A percentile compares a stretch with the other conserved stretches of the same genome.
Conservation (phyloP, 2,113 vertebrate genomes). For the Xerus inauris region DNA sequence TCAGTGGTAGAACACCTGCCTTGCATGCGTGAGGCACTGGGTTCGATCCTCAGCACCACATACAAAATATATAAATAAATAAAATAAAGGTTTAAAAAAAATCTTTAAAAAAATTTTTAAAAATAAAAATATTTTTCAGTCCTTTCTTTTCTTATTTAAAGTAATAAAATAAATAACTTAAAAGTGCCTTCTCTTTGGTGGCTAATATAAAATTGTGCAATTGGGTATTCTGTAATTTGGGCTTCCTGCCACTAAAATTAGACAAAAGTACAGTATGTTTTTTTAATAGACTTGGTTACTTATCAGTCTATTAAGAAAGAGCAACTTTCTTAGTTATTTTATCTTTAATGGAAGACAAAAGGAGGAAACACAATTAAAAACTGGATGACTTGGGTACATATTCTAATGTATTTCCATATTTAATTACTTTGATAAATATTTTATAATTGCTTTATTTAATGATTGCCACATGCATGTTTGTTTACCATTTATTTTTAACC, state of each 20-base stretch:
- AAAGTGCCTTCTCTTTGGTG: neutral
- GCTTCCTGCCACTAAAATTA: neutral
- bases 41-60: no score
- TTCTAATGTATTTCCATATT: neutral
- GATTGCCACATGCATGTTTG: neutral
- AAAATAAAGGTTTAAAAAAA: no score
- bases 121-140: no score
- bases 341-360: constrained; percentile 33
- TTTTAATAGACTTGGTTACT: constrained; percentile 61
- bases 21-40: no score
- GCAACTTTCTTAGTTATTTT: neutral
- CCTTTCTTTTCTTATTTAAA: neutral
- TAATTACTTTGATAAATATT: neutral
- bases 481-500: neutral
- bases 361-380: constrained; percentile 1
- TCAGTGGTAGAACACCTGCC: no score
- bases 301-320: constrained; percentile 20
- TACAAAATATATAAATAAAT: no score
- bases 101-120: no score
- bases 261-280: constrained; percentile 56
- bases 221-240: neutral
- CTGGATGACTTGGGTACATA: neutral
- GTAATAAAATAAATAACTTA: neutral
- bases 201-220: constrained; percentile 18
- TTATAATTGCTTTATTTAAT: neutral